Percentiles rank a stretch among this genome's conserved stretches.
These are phyloP conservation scores for Harpegnathos saltator DNA, from an alignment of 1,140 invertebrate species.

Conservation along the genomic window DNA sequence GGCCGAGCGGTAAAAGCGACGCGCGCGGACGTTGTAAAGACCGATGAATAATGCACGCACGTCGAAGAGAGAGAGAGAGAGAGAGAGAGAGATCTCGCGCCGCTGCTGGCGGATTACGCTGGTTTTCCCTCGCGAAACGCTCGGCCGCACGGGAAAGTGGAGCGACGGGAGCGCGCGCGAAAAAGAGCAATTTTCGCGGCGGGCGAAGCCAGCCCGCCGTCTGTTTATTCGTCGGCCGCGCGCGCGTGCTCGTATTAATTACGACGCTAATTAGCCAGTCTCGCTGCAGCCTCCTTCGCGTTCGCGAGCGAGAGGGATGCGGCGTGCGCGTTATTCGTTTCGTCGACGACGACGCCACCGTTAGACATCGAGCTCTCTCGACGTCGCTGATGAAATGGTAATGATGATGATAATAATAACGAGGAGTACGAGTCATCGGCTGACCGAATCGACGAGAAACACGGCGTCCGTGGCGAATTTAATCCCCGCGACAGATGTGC, in stretches of 20 bases:
- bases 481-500: no score
- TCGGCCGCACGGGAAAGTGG: constrained; percentile 57
- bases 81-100: not conserved
- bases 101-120: constrained; percentile 40
- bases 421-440: no score
- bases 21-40: constrained; percentile 36
- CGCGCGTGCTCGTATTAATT: constrained; percentile 48
- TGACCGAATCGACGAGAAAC: no score
- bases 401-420: no score
- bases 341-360: no score
- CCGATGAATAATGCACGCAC: constrained; percentile 69
- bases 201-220: not conserved
- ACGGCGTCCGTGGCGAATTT: no score
- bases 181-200: constrained; percentile 47
- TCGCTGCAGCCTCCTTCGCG: constrained; percentile 30
- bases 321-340: no score
- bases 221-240: constrained; percentile 19
- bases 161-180: constrained; percentile 46
- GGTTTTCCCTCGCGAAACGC: constrained; percentile 26
- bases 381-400: no score
- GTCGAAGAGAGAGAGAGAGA: no score
- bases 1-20: constrained; percentile 63
- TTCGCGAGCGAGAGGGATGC: no score
- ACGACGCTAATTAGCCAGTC: constrained; percentile 33
- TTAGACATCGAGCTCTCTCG: no score